These are phyloP conservation scores for Drosophila equinoxialis DNA, from an alignment of 1,140 invertebrate genomes.

Conservation along the genomic window DNA sequence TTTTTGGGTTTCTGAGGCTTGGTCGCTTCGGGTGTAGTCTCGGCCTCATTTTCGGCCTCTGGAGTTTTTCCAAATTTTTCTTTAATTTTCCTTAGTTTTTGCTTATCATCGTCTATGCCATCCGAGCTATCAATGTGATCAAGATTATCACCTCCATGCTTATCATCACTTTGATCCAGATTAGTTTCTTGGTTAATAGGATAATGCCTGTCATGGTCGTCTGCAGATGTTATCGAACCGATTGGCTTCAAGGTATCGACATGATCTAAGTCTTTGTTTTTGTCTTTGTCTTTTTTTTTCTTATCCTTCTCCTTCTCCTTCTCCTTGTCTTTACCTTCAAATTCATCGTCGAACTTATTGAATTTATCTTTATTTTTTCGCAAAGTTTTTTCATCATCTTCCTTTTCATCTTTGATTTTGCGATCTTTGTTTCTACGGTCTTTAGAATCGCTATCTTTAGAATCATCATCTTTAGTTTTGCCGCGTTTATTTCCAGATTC, in stretches of 20 bases:
- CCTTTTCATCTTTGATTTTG: neutral
- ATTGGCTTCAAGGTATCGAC: neutral
- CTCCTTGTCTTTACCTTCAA: neutral
- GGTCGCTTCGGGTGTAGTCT: neutral
- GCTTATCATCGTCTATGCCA: neutral
- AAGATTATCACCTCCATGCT: neutral
- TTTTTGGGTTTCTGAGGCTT: neutral
- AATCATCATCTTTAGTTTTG: no score
- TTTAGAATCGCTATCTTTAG: no score
- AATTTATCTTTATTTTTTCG: neutral
- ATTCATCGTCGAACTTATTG: neutral
- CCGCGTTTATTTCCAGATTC: no score
- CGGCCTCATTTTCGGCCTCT: neutral
- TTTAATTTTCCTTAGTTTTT: neutral
- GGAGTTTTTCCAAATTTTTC: neutral
- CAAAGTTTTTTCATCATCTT: neutral
- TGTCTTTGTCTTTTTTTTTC: neutral
- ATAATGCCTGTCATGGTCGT: neutral
- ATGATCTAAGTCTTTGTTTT: neutral
- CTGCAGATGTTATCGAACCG: neutral
- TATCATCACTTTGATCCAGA: neutral
- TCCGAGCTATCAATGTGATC: neutral
- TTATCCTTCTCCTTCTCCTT: neutral
- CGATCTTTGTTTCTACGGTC: neutral
- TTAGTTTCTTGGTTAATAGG: neutral